Conservation (phyloP, 2,113 vertebrate genomes). For the Tympanuchus pallidicinctus region DNA sequence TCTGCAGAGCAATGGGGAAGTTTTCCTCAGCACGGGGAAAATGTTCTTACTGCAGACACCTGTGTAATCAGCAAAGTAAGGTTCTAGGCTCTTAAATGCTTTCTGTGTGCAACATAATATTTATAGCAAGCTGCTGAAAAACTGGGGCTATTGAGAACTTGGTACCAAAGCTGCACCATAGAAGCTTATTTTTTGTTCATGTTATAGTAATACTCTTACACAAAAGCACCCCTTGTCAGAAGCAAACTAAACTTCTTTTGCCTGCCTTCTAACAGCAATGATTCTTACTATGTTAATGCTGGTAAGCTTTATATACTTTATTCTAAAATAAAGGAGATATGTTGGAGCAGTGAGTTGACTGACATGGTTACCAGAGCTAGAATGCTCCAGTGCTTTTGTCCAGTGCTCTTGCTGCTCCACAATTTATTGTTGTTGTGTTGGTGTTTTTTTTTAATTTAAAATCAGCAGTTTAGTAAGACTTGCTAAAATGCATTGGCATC, state of each 20-base stretch:
- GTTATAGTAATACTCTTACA: background rate
- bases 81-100: background rate
- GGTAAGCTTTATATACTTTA: background rate
- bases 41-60: background rate
- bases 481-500: background rate
- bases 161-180: background rate
- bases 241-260: background rate
- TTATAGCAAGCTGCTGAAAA: background rate
- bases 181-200: background rate
- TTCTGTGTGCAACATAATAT: background rate
- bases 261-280: background rate
- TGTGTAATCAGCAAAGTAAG: background rate
- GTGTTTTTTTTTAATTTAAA: background rate
- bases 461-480: background rate
- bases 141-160: background rate
- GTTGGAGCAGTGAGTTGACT: background rate
- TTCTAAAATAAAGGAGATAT: background rate
- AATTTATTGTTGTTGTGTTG: background rate
- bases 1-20: background rate
- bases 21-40: background rate
- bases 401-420: background rate
- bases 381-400: background rate
- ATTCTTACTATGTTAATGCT: background rate
- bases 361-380: background rate
- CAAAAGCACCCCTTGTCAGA: background rate